phyloP scores from a whole-genome alignment of 2,888 invertebrate species.

The Monopis laevigella region DNA sequence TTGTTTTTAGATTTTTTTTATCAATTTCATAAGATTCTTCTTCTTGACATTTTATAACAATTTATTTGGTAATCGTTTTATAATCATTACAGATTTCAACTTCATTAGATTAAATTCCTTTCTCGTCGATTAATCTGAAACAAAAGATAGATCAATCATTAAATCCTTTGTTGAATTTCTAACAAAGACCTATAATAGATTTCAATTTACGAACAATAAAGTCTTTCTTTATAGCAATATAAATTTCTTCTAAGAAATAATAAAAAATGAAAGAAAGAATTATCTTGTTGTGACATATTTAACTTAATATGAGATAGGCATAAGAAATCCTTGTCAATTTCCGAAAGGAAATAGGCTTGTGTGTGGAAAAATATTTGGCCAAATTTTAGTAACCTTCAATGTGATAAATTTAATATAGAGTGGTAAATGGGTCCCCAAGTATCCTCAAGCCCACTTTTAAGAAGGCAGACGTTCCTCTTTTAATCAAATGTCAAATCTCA shows the following conservation, averaged over 20 bases:
- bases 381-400: too few relatives aligned
- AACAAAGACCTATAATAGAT: too few relatives aligned
- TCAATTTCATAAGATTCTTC: not conserved
- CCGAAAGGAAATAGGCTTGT: not conserved
- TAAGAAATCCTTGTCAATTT: not conserved
- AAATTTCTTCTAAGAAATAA: too few relatives aligned
- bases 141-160: conserved; percentile 2
- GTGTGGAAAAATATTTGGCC: not conserved
- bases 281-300: too few relatives aligned
- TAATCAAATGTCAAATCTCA: too few relatives aligned
- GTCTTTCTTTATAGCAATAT: not conserved
- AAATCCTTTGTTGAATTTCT: not conserved
- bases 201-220: not conserved
- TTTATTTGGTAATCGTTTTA: not conserved
- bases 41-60: not conserved
- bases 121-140: conserved; percentile 1
- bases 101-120: too few relatives aligned
- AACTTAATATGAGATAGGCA: too few relatives aligned
- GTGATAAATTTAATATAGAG: too few relatives aligned
- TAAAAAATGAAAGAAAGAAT: too few relatives aligned
- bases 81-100: not conserved
- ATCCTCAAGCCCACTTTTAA: too few relatives aligned
- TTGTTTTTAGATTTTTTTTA: not conserved
- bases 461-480: too few relatives aligned
- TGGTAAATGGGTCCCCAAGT: too few relatives aligned